A percentile compares a stretch with the other conserved stretches of the same genome.
phyloP scores from a whole-genome alignment of 2,888 invertebrate genomes.

The Imbricaverruca yamaguchii region DNA sequence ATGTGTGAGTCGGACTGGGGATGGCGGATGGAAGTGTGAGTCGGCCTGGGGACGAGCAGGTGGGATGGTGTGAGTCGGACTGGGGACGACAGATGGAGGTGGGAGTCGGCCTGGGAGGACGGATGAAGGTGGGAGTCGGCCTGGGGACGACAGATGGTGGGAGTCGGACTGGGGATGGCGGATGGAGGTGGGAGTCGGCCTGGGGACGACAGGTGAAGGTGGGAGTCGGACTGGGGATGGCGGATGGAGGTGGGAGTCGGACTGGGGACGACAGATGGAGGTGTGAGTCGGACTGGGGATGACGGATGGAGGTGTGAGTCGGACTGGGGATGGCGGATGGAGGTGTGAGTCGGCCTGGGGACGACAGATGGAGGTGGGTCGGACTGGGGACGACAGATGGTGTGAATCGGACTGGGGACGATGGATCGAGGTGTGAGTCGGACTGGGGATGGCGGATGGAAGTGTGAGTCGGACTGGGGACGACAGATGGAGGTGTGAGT shows the following conservation, averaged over 20 bases:
- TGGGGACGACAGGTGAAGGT: too few relatives aligned
- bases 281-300: too few relatives aligned
- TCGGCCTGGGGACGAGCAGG: not conserved
- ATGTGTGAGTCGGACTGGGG: not conserved
- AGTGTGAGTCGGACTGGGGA: constrained; percentile 2
- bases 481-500: not conserved
- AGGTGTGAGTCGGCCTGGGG: not conserved
- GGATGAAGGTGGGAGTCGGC: too few relatives aligned
- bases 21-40: not conserved
- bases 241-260: not conserved
- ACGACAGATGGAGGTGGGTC: not conserved
- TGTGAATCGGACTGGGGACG: too few relatives aligned
- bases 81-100: too few relatives aligned
- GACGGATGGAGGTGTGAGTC: too few relatives aligned
- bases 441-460: not conserved
- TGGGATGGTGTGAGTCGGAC: too few relatives aligned
- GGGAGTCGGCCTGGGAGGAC: too few relatives aligned
- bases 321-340: too few relatives aligned
- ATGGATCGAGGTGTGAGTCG: constrained; percentile 45
- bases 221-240: not conserved
- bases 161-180: too few relatives aligned
- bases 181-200: too few relatives aligned
- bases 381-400: not conserved
- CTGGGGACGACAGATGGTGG: too few relatives aligned
- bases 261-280: not conserved